Evolutionary conservation across 2,797 vertebrate species (phyloP), one percentile per base, ranked within the genome.

Genomic region (Cheirogaleus major): DNA sequence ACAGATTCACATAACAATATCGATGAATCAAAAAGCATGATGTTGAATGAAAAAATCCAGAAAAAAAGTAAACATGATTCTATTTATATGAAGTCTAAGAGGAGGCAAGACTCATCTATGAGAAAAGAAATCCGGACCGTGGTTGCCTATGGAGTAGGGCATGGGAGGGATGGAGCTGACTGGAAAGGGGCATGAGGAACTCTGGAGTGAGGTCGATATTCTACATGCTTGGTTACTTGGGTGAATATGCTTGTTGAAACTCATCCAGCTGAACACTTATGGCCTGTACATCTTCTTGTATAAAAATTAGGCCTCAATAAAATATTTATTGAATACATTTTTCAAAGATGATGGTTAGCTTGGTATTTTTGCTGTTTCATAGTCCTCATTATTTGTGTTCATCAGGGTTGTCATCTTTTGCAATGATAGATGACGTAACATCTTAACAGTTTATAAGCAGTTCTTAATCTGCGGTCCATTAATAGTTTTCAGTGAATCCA

Each of bases 41-140:
- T 5, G 15, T 57, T 63, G 22, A 82, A 57, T 12, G 61, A 89
- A 88, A 91, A 14, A 96, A 92, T 50, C 6, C 25, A 91, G 52
- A 45, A 84, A 55, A 55, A 79, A 89, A 87, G 41, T 91, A 83
- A 95, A 65, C 13, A 70, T 52, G 43, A 89, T 91, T 83, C 30
- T 18, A 14, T 41, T 78, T 78, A 76, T 30, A 23, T 57, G 18
- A 92, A 76, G 12, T 80, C 35, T 3, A 18, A 45, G n/a, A 73
- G 72, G 22, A 92, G 55, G 43, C 20, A 73, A 94, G 75, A 75
- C 35, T 85, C 55, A 69, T 35, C n/a, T 59, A 3, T 52, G 52
- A 57, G 35, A 57, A 70, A 10, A 67, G 80, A 67, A 87, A 23
- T 72, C 18, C 55, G 72, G 69, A n/a, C 14, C 41, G 12, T 43